phyloP scores from a whole-genome alignment of 2,113 vertebrate genomes.

The Aleadryas rufinucha region DNA sequence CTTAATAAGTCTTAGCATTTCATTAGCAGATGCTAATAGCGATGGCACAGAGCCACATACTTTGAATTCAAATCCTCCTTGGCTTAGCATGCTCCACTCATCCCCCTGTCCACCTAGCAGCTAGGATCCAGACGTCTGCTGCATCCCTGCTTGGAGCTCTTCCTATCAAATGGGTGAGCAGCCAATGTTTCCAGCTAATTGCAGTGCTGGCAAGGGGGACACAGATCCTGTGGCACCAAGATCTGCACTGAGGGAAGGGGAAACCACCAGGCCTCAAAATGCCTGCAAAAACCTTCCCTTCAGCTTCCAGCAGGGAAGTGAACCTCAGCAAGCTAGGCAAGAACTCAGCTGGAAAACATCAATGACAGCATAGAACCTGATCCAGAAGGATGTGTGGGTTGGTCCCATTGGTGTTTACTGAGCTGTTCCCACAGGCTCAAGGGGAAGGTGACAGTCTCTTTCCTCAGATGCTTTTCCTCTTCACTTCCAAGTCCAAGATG shows the following conservation, averaged over 20 bases:
- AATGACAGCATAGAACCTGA: not conserved
- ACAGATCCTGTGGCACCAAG: not conserved
- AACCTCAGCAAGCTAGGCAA: not conserved
- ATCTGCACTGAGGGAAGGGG: not conserved
- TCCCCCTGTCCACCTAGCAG: not conserved
- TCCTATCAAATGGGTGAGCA: not conserved
- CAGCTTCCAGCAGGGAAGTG: not conserved
- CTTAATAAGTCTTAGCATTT: constrained; percentile 37
- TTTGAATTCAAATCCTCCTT: constrained; percentile 19
- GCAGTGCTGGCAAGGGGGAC: not conserved
- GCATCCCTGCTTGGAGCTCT: not conserved
- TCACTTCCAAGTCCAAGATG: not conserved
- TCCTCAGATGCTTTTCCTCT: not conserved
- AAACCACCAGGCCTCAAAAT: not conserved
- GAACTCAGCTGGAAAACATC: not conserved
- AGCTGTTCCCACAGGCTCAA: not conserved
- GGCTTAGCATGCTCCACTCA: not conserved
- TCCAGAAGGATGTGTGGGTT: not conserved
- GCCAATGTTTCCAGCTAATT: not conserved
- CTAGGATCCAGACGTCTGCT: not conserved
- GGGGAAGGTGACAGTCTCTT: not conserved
- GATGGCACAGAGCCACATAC: not conserved
- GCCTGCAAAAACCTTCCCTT: not conserved
- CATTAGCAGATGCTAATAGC: constrained; percentile 37
- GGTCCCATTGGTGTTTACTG: not conserved